Evolutionary conservation across 2,113 vertebrate genomes (phyloP).

Genomic region (Eudyptes chrysolophus): DNA sequence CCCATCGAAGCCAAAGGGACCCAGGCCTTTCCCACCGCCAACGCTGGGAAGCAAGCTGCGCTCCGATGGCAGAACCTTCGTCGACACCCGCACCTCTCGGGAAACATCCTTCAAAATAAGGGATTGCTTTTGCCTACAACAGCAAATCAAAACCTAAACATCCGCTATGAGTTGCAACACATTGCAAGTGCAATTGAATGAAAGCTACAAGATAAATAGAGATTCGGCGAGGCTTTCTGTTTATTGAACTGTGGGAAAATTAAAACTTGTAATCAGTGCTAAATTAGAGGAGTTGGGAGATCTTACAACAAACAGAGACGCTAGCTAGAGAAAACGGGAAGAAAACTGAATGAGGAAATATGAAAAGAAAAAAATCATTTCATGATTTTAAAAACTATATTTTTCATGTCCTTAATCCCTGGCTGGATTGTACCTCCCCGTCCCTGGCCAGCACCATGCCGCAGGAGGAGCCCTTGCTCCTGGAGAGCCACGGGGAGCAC

Average conservation of each 20-base stretch:
- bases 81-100: rapidly evolving
- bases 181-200: not conserved
- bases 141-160: not conserved
- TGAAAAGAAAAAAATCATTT: not conserved
- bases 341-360: not conserved
- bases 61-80: rapidly evolving
- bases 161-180: not conserved
- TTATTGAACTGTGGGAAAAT: not conserved
- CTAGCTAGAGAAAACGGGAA: not conserved
- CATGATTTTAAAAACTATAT: not conserved
- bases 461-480: not conserved
- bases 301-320: not conserved
- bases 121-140: not conserved
- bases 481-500: not conserved
- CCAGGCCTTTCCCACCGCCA: not conserved
- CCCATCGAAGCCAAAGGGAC: not conserved
- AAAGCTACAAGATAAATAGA: not conserved
- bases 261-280: slow-evolving; percentile 37
- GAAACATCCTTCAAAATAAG: not conserved
- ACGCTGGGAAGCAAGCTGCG: not conserved
- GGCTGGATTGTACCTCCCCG: not conserved
- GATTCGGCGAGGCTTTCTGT: not conserved
- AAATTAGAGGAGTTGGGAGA: not conserved
- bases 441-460: not conserved
- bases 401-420: not conserved